Percentiles rank a stretch among this genome's conserved stretches.
Conservation (phyloP, 2,888 invertebrate species). For the Oxycera nigricornis region DNA sequence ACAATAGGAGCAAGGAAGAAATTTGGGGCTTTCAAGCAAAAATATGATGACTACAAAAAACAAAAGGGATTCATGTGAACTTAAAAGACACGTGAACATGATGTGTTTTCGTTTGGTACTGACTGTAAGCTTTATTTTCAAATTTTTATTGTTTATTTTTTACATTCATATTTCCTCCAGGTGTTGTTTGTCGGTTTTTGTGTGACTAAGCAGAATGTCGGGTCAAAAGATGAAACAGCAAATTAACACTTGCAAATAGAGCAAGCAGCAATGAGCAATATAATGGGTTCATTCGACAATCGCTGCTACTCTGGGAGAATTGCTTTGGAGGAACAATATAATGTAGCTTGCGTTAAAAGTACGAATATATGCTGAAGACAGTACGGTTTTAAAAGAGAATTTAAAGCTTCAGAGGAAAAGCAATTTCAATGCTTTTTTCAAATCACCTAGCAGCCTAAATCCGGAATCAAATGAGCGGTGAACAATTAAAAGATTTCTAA, state of each 20-base stretch:
- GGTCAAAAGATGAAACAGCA: background rate
- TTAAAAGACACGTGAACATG: background rate
- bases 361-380: too few species aligned
- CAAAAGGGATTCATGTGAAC: background rate
- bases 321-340: too few species aligned
- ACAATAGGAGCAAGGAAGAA: background rate
- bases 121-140: background rate
- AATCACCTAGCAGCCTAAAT: background rate
- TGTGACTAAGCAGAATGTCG: background rate
- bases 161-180: background rate
- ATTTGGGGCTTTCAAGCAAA: background rate
- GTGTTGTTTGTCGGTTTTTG: background rate
- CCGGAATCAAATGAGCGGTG: background rate
- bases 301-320: too few species aligned
- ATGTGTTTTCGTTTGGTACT: constrained; percentile 1
- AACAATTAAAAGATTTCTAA: background rate
- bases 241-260: background rate
- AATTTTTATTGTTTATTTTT: constrained; percentile 11
- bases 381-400: too few species aligned
- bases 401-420: too few species aligned
- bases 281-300: too few species aligned
- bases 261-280: too few species aligned
- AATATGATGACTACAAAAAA: background rate
- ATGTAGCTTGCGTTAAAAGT: too few species aligned
- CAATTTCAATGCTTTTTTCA: background rate